A percentile compares a stretch with the other conserved stretches of the same genome.
Evolutionary conservation across 2,888 invertebrate species (phyloP).

Genomic region (Tenthredo notha): DNA sequence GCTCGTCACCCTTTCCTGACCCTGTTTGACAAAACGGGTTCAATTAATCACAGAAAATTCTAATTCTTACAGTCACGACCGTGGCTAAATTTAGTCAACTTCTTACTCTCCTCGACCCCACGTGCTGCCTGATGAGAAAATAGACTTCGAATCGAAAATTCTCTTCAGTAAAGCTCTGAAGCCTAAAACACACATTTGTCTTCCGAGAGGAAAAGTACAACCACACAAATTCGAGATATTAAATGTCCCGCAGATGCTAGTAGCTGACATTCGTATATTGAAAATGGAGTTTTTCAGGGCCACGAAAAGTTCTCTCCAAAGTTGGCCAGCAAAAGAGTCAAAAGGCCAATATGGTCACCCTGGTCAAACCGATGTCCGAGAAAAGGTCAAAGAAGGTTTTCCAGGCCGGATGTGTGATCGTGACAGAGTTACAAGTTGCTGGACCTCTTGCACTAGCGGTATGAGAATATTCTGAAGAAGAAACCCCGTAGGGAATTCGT

Average conservation of each 20-base stretch:
- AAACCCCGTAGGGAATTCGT: neutral
- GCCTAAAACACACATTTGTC: neutral
- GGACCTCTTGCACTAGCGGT: neutral
- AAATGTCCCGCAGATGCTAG: neutral
- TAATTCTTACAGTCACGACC: slow-evolving; percentile 16
- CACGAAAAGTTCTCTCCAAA: neutral
- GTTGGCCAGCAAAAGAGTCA: neutral
- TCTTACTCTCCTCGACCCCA: slow-evolving; percentile 2
- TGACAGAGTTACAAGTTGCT: slow-evolving; percentile 14
- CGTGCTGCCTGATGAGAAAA: neutral
- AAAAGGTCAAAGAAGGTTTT: neutral
- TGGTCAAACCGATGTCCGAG: slow-evolving; percentile 19
- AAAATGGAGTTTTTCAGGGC: neutral
- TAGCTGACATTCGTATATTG: neutral
- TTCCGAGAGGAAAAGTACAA: neutral
- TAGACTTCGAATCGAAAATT: neutral
- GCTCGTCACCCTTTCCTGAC: neutral
- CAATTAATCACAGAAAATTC: neutral
- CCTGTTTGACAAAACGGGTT: neutral
- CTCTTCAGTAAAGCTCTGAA: neutral
- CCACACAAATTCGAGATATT: neutral
- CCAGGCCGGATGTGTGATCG: neutral
- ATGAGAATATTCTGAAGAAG: neutral
- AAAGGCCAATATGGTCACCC: slow-evolving; percentile 19
- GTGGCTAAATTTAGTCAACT: neutral